Base-by-base conservation (phyloP, 2,797 vertebrate genomes). In the Morus bassanus region DNA sequence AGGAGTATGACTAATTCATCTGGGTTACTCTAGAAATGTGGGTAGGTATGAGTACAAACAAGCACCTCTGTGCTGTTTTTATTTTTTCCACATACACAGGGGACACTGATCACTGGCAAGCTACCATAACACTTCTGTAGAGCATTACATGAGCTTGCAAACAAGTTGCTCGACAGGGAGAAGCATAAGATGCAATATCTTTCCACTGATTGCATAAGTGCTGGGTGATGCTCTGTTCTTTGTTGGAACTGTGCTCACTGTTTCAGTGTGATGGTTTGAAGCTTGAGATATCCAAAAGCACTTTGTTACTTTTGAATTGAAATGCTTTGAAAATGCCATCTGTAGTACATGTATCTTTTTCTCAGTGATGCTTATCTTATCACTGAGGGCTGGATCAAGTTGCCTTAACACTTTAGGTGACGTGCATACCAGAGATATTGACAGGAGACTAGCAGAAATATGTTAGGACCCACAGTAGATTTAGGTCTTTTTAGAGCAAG, bases 181-280 rank as follows among this genome's bases (percentile, higher is more conserved):
- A 94, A 96, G 74, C 2, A 0, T 23, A 76, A 97, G 89, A 83
- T 93, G 96, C 97, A 97, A 74, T 91, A 39, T 65, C 39, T 91
- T 77, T 89, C 51, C 35, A 37, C 70, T 73, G 87, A 80, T 98
- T 98, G 98, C 97, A 60, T 98, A 97, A 98, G 96, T 87, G 67
- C 84, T 82, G 84, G 39, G 45, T 63, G 46, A 50, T 76, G 45
- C 75, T 61, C n/a, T 91, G 45, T 53, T 41, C 93, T 91, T 69
- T 69, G 80, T 73, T 77, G 60, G 70, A 83, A 51, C 2, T 0
- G 0, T 54, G 69, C 45, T 88, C 1, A 0, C 59, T 90, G 2
- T 76, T 87, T 57, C 79, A 39, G 33, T 24, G 37, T 80, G 72
- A 75, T 72, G 33, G 19, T 48, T 81, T 83, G 57, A 88, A 59